Evolutionary conservation across 2,797 vertebrate genomes (phyloP), one percentile per base, ranked within the genome.

Genomic region (Echiichthys vipera): DNA sequence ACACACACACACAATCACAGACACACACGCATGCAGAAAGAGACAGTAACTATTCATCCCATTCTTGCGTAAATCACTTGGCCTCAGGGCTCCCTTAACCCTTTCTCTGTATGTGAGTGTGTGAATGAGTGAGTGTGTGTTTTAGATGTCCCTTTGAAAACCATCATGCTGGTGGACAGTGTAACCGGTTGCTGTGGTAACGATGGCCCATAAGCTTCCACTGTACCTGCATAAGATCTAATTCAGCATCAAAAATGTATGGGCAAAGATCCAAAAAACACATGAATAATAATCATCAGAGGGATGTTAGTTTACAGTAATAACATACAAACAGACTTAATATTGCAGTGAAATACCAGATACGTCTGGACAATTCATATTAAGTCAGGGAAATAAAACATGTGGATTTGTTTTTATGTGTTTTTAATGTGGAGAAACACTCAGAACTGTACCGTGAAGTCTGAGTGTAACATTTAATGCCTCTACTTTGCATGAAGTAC

Each of bases 31-130:
- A 85, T 61, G 71, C 74, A 89, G 80, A 86, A 78, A 80, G 82
- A 91, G 77, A 88, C 87, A 78, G 88, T 61, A 78, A 88, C 73
- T 78, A 83, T 84, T 92, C 86, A 88, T 83, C 63, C 88, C 78
- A 89, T 91, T 89, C 90, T 92, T 91, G 90, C 89, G 91, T 90
- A 92, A 93, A 93, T 90, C 91, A 92, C 91, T 92, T 93, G 91
- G 92, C 92, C 92, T 91, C 83, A 27, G 91, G 92, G 92, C 92
- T 93, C 91, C 92, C 87, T 93, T 93, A 93, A 93, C 92, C 92
- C 92, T 89, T 82, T 88, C 85, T 87, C 82, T 85, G 27, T 80
- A 15, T 74, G 74, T 45, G 65, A 40, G 37, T 53, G 27, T 47
- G 30, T 40, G 32, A n/a, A n/a, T 32, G 20, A 25, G 15, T 25